phyloP scores from a whole-genome alignment of 2,113 vertebrate genomes.

The Tragulus kanchil region DNA sequence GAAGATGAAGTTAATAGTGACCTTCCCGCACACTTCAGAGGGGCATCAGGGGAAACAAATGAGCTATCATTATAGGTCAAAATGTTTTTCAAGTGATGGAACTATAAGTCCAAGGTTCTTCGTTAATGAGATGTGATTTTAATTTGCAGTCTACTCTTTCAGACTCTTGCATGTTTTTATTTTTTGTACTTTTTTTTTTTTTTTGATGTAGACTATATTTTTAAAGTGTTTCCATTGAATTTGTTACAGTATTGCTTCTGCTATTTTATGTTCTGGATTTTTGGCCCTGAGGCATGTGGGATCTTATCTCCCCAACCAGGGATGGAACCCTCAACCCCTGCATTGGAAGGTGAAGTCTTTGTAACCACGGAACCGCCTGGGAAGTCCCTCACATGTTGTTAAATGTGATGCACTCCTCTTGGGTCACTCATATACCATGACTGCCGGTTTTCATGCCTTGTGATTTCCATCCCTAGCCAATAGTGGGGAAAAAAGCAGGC shows the following conservation, averaged over 20 bases:
- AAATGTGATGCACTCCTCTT: not conserved
- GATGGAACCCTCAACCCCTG: not conserved
- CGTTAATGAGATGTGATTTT: not conserved
- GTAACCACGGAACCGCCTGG: not conserved
- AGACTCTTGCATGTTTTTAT: not conserved
- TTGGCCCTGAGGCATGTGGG: not conserved
- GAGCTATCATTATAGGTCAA: not conserved
- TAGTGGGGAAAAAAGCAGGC: not conserved
- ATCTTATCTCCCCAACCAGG: not conserved
- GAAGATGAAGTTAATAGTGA: not conserved
- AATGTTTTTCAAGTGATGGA: not conserved
- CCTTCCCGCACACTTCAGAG: too few relatives aligned
- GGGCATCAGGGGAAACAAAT: not conserved
- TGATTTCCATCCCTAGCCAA: not conserved
- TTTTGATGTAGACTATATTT: not conserved
- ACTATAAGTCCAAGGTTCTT: not conserved
- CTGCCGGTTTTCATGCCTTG: not conserved
- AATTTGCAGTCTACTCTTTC: not conserved
- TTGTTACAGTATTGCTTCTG: not conserved
- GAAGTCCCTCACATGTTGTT: not conserved
- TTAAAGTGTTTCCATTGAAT: not conserved
- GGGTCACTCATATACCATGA: not conserved
- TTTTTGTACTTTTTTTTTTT: not conserved
- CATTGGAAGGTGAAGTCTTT: not conserved
- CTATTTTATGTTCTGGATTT: not conserved